A percentile compares a stretch with the other conserved stretches of the same genome.
These are phyloP conservation scores for Zelleria hepariella DNA, from an alignment of 2,888 invertebrate species.

Conservation along the genomic window DNA sequence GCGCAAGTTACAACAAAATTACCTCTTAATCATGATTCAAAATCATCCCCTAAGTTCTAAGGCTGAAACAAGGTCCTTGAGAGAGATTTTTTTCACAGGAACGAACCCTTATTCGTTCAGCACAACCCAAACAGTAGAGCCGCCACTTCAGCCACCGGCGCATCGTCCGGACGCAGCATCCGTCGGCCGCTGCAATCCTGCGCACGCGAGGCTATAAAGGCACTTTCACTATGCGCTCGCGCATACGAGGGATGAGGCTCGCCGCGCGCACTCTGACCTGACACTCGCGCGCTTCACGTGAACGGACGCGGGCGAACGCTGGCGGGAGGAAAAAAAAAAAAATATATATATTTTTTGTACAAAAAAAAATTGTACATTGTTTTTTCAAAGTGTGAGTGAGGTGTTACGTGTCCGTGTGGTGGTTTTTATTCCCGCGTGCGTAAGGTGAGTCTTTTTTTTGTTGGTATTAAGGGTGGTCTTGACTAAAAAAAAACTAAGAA, in stretches of 20 bases:
- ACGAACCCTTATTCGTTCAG: too few relatives aligned
- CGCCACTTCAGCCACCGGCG: not conserved
- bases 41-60: too few relatives aligned
- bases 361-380: not conserved
- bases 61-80: too few relatives aligned
- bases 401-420: conserved; percentile 32
- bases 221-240: conserved; percentile 58
- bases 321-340: not conserved
- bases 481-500: too few relatives aligned
- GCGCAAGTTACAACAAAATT: too few relatives aligned
- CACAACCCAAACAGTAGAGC: too few relatives aligned
- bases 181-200: not conserved
- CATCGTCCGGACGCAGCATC: not conserved
- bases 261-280: conserved; percentile 60
- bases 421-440: conserved; percentile 32
- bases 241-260: conserved; percentile 48
- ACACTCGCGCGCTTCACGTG: conserved; percentile 27
- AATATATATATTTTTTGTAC: not conserved
- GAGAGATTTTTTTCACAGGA: too few relatives aligned
- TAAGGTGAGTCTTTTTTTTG: conserved; percentile 43
- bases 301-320: not conserved
- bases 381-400: conserved; percentile 43
- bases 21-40: too few relatives aligned
- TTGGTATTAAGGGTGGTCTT: conserved; percentile 4
- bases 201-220: conserved; percentile 59